These are phyloP conservation scores for Pristionchus entomophagus DNA, from an alignment of 2,888 invertebrate species.

Conservation along the genomic window DNA sequence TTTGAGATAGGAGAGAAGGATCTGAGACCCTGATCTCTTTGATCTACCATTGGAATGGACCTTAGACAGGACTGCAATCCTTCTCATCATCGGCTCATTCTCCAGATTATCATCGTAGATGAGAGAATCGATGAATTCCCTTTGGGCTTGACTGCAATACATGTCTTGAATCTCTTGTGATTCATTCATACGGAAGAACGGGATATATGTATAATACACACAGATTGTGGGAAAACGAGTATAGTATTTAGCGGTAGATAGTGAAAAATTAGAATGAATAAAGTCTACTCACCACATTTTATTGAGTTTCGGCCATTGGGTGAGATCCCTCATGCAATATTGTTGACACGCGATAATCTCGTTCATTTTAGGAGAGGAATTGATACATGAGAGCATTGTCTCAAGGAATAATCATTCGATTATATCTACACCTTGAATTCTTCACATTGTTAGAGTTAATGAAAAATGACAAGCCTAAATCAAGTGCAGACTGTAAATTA, in stretches of 20 bases:
- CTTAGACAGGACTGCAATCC: slow-evolving; percentile 13
- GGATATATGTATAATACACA: not conserved
- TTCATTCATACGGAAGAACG: not conserved
- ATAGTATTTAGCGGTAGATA: too few relatives aligned
- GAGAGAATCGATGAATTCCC: slow-evolving; percentile 61
- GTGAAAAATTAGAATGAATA: too few relatives aligned
- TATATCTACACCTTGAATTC: too few relatives aligned
- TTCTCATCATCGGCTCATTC: slow-evolving; percentile 45
- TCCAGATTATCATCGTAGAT: slow-evolving; percentile 57
- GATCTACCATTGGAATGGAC: not conserved
- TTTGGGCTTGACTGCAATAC: slow-evolving; percentile 60
- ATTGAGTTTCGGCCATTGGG: slow-evolving; percentile 67
- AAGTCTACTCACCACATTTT: slow-evolving; percentile 59
- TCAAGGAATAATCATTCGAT: slow-evolving; percentile 28
- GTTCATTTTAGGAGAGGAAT: slow-evolving; percentile 65
- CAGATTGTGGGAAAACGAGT: not conserved
- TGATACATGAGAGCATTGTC: slow-evolving; percentile 66
- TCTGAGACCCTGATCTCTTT: not conserved
- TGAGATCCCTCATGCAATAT: slow-evolving; percentile 66
- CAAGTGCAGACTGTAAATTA: too few relatives aligned
- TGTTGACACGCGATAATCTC: slow-evolving; percentile 66
- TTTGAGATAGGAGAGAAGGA: slow-evolving; percentile 61
- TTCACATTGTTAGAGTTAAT: too few relatives aligned
- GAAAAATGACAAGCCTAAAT: too few relatives aligned
- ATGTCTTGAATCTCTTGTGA: too few relatives aligned